phyloP scores from a whole-genome alignment of 2,797 vertebrate genomes.

The Pyrocephalus nanus region DNA sequence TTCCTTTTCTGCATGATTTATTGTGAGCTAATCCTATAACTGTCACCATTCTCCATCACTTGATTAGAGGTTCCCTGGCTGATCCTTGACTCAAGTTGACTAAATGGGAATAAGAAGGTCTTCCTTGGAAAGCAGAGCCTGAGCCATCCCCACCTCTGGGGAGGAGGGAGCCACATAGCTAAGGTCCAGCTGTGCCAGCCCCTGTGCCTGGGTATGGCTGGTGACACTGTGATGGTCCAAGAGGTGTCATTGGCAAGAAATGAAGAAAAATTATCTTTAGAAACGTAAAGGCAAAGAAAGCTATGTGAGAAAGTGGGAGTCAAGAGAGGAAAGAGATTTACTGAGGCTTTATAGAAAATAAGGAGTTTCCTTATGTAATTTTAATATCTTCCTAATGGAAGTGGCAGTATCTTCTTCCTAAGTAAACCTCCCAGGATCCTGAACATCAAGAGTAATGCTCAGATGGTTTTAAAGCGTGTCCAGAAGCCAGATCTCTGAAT shows the following conservation, averaged over 20 bases:
- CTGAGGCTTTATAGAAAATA: not conserved
- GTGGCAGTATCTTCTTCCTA: not conserved
- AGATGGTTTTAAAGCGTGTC: not conserved
- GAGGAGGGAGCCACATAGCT: not conserved
- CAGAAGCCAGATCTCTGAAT: conserved; percentile 5
- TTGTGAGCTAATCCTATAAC: not conserved
- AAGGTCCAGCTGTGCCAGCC: not conserved
- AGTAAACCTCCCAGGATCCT: not conserved
- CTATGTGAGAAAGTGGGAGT: not conserved
- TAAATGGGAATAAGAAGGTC: not conserved
- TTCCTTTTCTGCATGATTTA: conserved; percentile 31
- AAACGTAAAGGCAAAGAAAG: not conserved
- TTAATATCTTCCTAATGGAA: not conserved
- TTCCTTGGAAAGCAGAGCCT: not conserved
- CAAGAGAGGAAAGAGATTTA: not conserved
- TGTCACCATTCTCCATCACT: conserved; percentile 30
- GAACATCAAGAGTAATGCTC: not conserved
- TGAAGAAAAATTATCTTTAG: not conserved
- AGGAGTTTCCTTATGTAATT: not conserved
- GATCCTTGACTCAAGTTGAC: not conserved
- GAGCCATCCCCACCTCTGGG: not conserved
- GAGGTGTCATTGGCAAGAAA: not conserved
- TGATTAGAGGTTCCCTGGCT: conserved; percentile 7
- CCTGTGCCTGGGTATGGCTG: not conserved
- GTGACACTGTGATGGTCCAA: not conserved